phyloP scores from a whole-genome alignment of 2,888 invertebrate genomes.

The Phalera bucephala region DNA sequence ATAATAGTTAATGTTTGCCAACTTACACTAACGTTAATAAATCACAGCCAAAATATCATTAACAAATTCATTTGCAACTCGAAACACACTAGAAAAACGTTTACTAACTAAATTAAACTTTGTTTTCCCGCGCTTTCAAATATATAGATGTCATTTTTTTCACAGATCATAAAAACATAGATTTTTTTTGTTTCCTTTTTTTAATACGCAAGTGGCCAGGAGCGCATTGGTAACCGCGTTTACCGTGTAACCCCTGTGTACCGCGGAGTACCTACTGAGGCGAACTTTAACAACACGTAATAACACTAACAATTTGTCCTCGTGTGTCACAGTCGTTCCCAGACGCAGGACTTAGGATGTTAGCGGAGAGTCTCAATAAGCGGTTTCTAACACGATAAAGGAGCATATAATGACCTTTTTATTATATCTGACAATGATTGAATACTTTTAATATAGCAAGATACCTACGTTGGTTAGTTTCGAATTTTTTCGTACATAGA shows the following conservation, averaged over 20 bases:
- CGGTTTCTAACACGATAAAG: conserved; percentile 25
- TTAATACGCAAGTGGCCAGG: conserved; percentile 26
- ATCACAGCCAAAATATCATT: conserved; percentile 27
- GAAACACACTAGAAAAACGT: conserved; percentile 14
- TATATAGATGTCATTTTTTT: conserved; percentile 18
- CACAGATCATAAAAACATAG: conserved; percentile 10
- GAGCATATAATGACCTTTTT: conserved; percentile 1
- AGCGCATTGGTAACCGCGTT: conserved; percentile 49
- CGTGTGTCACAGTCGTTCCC: conserved; percentile 64
- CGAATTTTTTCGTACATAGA: too few relatives aligned
- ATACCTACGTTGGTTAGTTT: too few relatives aligned
- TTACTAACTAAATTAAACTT: neutral
- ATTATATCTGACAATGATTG: conserved; percentile 3
- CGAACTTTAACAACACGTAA: conserved; percentile 69
- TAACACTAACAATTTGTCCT: conserved; percentile 73
- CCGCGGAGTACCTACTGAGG: conserved; percentile 65
- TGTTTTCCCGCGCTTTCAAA: conserved; percentile 29
- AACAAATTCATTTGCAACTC: conserved; percentile 29
- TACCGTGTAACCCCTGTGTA: conserved; percentile 63
- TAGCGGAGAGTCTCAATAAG: conserved; percentile 50
- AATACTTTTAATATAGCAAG: neutral
- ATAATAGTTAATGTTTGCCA: too few relatives aligned
- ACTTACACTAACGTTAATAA: conserved; percentile 36
- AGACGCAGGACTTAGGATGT: conserved; percentile 53
- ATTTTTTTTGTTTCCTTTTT: conserved; percentile 24